Base-by-base conservation (phyloP, 2,113 vertebrate species). In the Neofelis nebulosa region DNA sequence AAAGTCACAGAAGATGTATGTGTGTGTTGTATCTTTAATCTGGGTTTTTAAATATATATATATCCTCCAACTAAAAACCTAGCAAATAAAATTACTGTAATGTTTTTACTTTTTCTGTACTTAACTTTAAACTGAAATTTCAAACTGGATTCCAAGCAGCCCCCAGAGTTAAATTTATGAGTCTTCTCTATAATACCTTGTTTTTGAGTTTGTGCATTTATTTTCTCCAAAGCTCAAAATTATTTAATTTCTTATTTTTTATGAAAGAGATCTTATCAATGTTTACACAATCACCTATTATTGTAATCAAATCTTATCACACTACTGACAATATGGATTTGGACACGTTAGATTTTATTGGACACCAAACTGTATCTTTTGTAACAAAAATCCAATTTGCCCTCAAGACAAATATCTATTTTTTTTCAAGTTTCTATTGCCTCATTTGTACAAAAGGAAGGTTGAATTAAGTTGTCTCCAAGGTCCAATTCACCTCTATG, bases 101-200 rank as follows among this genome's bases (percentile, higher is more conserved):
- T 1, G 89, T 55, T 36, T 36, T 55, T 78, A 12, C 33, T 4
- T 92, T 84, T 45, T 68, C 18, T 93, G 23, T 31, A 50, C 0
- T 78, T 88, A 61, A 82, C 36, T 83, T 94, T 65, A 91, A 6
- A 90, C 12, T 85, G 23, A 91, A 84, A 80, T 84, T 92, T 82
- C 36, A 50, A 78, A 48, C 1, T 61, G 5, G 9, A 83, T 50
- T 92, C 57, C 2, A 45, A 45, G 61, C 29, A 38, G 5, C 3
- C n/a, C 2, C 10, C 48, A 71, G 16, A 78, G 0, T 85, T 78
- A 73, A 33, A 76, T 79, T 89, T 52, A 6, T 85, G 27, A 11
- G 0, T 83, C 7, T 48, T 91, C 7, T 78, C 66, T 87, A 80
- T 79, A 41, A 31, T 31, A 66, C 36, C n/a, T 68, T 93, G 14